A percentile compares a stretch with the other conserved stretches of the same genome.
phyloP scores from a whole-genome alignment of 2,888 invertebrate species.

The Macrophya annulata region DNA sequence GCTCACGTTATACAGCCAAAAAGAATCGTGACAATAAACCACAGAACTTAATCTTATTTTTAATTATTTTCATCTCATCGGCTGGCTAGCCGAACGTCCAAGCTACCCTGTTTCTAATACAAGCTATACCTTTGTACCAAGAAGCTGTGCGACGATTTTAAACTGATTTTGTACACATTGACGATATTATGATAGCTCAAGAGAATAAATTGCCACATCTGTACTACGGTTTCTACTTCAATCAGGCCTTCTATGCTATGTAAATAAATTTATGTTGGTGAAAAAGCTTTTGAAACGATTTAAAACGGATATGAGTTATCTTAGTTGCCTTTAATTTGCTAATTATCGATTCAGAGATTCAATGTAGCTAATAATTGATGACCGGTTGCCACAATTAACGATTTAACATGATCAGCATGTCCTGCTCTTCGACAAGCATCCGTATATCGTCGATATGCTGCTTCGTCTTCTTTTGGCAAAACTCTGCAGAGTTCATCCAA shows the following conservation, averaged over 20 bases:
- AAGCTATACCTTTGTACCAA: slow-evolving; percentile 21
- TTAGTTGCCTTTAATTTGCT: neutral
- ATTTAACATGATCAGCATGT: slow-evolving; percentile 78
- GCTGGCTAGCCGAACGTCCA: neutral
- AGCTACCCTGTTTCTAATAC: neutral
- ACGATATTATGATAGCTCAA: neutral
- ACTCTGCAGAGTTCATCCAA: slow-evolving; percentile 75
- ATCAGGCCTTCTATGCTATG: neutral
- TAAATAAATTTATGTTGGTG: neutral
- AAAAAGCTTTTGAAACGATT: neutral
- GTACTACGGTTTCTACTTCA: neutral
- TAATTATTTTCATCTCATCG: neutral
- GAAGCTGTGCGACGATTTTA: slow-evolving; percentile 36
- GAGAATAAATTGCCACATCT: neutral
- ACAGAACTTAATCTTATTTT: neutral
- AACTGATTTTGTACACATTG: slow-evolving; percentile 22
- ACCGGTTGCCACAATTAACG: slow-evolving; percentile 78
- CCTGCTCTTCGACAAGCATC: slow-evolving; percentile 77
- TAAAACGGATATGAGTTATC: neutral
- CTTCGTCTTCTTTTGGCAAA: slow-evolving; percentile 75
- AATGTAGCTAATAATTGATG: slow-evolving; percentile 76
- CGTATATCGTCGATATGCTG: slow-evolving; percentile 74
- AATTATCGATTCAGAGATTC: slow-evolving; percentile 67
- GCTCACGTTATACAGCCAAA: neutral
- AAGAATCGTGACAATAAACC: neutral